phyloP scores from a whole-genome alignment of 1,140 invertebrate genomes.

The Caenorhabditis tropicalis region DNA sequence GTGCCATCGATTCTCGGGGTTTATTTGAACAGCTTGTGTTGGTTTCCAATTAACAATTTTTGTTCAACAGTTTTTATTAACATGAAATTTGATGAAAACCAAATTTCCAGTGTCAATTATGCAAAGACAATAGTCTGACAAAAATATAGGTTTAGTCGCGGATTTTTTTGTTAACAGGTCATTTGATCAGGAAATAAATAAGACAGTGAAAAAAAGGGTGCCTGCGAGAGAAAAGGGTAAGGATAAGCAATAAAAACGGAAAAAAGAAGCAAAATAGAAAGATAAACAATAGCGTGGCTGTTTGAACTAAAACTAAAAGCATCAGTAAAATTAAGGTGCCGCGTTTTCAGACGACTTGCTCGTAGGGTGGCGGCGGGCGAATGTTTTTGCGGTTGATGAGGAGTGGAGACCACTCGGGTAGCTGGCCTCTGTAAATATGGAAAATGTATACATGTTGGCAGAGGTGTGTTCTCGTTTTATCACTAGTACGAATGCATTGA shows the following conservation, averaged over 20 bases:
- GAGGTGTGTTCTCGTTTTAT: neutral
- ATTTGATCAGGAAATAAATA: neutral
- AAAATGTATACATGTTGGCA: neutral
- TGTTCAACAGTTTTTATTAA: constrained; percentile 30
- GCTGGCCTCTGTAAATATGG: constrained; percentile 8
- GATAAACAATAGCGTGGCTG: neutral
- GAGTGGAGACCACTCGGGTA: constrained; percentile 25
- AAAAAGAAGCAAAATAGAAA: neutral
- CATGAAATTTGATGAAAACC: neutral
- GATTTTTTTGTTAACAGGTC: neutral
- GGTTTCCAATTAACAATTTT: neutral
- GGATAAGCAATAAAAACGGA: neutral
- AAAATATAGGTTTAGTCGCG: neutral
- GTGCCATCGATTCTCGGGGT: neutral
- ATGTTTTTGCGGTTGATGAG: constrained; percentile 15
- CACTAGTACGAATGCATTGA: neutral
- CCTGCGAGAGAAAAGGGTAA: neutral
- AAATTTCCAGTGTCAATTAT: neutral
- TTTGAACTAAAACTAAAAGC: neutral
- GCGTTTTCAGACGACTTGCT: constrained; percentile 22
- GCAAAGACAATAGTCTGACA: neutral
- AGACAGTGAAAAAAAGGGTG: neutral
- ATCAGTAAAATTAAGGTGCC: neutral
- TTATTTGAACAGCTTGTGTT: neutral
- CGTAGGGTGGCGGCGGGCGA: constrained; percentile 13